Evolutionary conservation across 2,888 invertebrate genomes (phyloP).

Genomic region (Morpho achilles): DNA sequence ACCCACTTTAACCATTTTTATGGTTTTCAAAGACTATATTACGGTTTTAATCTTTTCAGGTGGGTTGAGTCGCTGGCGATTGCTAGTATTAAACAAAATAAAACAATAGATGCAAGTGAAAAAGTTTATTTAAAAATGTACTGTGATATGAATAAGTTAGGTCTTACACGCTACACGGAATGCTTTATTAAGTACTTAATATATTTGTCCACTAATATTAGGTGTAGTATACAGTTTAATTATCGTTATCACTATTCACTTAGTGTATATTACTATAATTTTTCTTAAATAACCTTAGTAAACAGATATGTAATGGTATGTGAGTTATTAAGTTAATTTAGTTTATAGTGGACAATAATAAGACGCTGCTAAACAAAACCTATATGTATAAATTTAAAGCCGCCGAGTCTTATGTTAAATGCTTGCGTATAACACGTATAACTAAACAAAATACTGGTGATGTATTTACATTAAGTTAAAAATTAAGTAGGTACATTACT

Average conservation of each 20-base stretch:
- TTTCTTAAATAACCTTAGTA: too few relatives aligned
- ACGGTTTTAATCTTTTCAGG: too few relatives aligned
- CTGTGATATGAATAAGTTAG: constrained; percentile 60
- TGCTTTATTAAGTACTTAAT: constrained; percentile 38
- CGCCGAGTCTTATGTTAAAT: constrained; percentile 47
- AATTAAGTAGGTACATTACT: constrained; percentile 6
- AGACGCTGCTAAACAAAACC: constrained; percentile 2
- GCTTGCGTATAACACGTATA: constrained; percentile 28
- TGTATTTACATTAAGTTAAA: constrained; percentile 13
- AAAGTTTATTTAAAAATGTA: constrained; percentile 26
- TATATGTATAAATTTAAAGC: constrained; percentile 47
- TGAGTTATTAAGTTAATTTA: too few relatives aligned
- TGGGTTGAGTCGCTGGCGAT: too few relatives aligned
- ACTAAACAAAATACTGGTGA: constrained; percentile 29
- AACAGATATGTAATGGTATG: too few relatives aligned
- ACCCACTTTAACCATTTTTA: too few relatives aligned
- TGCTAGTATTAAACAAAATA: background rate
- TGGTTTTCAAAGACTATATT: too few relatives aligned
- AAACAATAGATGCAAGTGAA: constrained; percentile 21
- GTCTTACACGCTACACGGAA: constrained; percentile 48
- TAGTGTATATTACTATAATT: background rate
- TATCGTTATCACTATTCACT: background rate
- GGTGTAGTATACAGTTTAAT: background rate
- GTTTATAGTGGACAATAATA: background rate
- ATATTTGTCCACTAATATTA: constrained; percentile 10